Percentiles rank a stretch among this genome's conserved stretches.
phyloP scores from a whole-genome alignment of 2,888 invertebrate genomes.

The Arge pagana region DNA sequence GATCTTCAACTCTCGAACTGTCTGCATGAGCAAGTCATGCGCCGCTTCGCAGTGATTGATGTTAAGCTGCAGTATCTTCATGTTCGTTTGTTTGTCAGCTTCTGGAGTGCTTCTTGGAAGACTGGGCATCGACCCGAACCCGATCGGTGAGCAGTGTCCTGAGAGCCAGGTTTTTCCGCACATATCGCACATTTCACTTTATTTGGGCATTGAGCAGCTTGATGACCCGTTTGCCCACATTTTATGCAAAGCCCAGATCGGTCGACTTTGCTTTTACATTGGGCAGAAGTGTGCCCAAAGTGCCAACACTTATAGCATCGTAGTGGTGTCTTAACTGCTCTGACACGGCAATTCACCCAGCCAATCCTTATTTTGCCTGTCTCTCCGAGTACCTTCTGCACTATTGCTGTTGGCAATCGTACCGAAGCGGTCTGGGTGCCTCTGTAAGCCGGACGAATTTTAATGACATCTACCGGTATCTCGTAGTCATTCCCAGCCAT shows the following conservation, averaged over 20 bases:
- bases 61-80: constrained; percentile 32
- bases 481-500: background rate
- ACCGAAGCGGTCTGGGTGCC: constrained; percentile 25
- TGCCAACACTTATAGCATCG: constrained; percentile 28
- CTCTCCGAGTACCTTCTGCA: too few relatives aligned
- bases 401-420: too few relatives aligned
- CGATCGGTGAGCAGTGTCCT: constrained; percentile 11
- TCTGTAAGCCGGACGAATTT: constrained; percentile 20
- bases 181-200: constrained; percentile 21
- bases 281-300: constrained; percentile 22
- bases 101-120: constrained; percentile 23
- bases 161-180: background rate
- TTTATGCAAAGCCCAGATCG: constrained; percentile 22
- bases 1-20: constrained; percentile 18
- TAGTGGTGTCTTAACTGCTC: background rate
- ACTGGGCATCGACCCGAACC: constrained; percentile 27
- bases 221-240: constrained; percentile 28
- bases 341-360: constrained; percentile 13
- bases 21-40: constrained; percentile 30
- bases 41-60: constrained; percentile 34
- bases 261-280: constrained; percentile 15
- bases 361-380: constrained; percentile 17
- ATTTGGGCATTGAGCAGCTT: constrained; percentile 13
- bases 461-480: constrained; percentile 3
- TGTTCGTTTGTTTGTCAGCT: constrained; percentile 13